These are phyloP conservation scores for Semotilus atromaculatus DNA, from an alignment of 2,797 vertebrate genomes.

Conservation along the genomic window DNA sequence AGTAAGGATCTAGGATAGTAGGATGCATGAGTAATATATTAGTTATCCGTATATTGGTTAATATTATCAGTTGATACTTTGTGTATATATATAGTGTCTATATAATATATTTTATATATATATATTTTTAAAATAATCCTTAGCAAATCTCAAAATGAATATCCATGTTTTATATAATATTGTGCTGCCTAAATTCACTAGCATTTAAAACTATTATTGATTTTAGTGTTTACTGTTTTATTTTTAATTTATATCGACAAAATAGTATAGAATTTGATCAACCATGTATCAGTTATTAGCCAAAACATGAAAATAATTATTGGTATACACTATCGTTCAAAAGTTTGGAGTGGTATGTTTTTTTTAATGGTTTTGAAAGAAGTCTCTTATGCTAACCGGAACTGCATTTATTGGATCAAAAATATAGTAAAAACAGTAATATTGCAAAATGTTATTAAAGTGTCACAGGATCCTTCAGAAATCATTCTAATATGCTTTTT, in stretches of 20 bases:
- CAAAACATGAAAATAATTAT: background rate
- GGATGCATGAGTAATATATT: background rate
- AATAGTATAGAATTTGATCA: background rate
- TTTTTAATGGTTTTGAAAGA: background rate
- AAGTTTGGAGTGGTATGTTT: background rate
- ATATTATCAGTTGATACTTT: background rate
- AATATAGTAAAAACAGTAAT: background rate
- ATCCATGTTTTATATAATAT: background rate
- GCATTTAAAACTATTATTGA: background rate
- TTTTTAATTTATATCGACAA: background rate
- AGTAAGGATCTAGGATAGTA: background rate
- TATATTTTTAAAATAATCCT: background rate
- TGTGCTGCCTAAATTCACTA: background rate
- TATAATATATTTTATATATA: background rate
- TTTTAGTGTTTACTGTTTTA: background rate
- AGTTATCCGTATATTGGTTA: background rate
- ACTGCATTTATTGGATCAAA: background rate
- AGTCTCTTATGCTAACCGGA: background rate
- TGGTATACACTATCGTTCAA: background rate
- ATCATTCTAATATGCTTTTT: background rate
- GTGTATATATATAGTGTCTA: background rate
- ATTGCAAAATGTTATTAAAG: background rate
- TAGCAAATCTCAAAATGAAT: background rate
- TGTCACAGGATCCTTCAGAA: background rate
- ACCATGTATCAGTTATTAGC: background rate